Evolutionary conservation across 2,888 invertebrate species (phyloP).

Genomic region (Aleiodes testaceus): DNA sequence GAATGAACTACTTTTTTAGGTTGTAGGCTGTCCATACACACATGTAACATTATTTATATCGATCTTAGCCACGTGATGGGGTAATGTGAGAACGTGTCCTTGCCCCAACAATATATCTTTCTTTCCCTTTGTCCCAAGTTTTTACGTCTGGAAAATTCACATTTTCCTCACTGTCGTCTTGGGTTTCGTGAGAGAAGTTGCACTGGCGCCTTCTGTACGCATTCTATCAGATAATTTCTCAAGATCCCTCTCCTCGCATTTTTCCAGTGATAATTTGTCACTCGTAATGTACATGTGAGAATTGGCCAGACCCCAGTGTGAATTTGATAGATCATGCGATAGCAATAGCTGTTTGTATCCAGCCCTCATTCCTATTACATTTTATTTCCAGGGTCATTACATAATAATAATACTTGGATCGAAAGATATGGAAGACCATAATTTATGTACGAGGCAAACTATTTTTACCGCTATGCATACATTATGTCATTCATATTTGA

Average conservation of each 20-base stretch:
- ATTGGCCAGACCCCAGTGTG: conserved; percentile 56
- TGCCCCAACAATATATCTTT: conserved; percentile 43
- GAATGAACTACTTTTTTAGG: background rate
- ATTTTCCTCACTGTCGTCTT: conserved; percentile 37
- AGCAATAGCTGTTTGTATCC: conserved; percentile 47
- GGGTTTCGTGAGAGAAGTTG: too few species aligned
- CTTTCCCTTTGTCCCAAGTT: conserved; percentile 34
- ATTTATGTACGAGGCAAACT: too few species aligned
- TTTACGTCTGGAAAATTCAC: conserved; percentile 42
- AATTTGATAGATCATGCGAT: conserved; percentile 69
- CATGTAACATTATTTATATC: conserved; percentile 53
- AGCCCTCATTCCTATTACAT: background rate
- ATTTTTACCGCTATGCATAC: too few species aligned
- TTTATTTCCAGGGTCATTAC: background rate
- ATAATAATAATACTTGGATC: too few species aligned
- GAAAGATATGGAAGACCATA: too few species aligned
- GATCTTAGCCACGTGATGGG: conserved; percentile 26
- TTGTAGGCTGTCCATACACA: conserved; percentile 24
- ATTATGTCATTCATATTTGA: too few species aligned
- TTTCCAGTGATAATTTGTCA: conserved; percentile 7
- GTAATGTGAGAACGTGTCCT: conserved; percentile 50
- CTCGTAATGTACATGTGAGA: conserved; percentile 53
- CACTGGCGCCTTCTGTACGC: background rate
- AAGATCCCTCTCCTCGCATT: background rate
- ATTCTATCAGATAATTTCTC: conserved; percentile 60